Percentiles rank a stretch among this genome's conserved stretches.
phyloP scores from a whole-genome alignment of 2,797 vertebrate species.

The Hydrolagus colliei region DNA sequence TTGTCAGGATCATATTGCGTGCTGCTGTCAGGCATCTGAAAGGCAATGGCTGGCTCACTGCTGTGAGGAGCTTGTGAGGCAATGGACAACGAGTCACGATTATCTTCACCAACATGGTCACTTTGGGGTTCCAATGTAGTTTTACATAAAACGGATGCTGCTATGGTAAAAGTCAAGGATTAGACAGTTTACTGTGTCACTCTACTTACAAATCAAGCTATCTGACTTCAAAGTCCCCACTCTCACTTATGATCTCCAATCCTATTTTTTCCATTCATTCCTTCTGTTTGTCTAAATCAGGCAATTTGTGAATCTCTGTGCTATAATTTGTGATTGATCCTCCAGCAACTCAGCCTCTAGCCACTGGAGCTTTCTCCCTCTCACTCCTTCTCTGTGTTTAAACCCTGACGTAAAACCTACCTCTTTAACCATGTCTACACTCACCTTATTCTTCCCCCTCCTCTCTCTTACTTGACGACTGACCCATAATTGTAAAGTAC shows the following conservation, averaged over 20 bases:
- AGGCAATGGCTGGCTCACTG: neutral
- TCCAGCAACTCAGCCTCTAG: neutral
- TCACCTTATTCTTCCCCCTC: no score
- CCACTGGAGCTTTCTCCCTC: neutral
- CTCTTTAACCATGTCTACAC: no score
- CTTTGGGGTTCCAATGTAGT: neutral
- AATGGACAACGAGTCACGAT: neutral
- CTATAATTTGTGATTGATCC: neutral
- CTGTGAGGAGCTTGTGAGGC: neutral
- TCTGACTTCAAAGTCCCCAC: neutral
- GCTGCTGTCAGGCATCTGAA: neutral
- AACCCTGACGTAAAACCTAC: no score
- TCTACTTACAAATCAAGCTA: neutral
- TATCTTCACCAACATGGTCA: neutral
- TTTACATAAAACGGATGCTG: neutral
- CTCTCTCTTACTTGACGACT: no score
- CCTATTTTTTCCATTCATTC: neutral
- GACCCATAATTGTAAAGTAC: no score
- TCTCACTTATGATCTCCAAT: neutral
- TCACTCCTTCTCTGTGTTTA: no score
- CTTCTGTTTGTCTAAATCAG: no score
- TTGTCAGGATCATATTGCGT: neutral
- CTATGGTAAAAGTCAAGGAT: slow-evolving; percentile 3
- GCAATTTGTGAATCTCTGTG: neutral
- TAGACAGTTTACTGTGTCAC: neutral